Evolutionary conservation across 2,113 vertebrate species (phyloP).

Genomic region (Oncorhynchus kisutch): DNA sequence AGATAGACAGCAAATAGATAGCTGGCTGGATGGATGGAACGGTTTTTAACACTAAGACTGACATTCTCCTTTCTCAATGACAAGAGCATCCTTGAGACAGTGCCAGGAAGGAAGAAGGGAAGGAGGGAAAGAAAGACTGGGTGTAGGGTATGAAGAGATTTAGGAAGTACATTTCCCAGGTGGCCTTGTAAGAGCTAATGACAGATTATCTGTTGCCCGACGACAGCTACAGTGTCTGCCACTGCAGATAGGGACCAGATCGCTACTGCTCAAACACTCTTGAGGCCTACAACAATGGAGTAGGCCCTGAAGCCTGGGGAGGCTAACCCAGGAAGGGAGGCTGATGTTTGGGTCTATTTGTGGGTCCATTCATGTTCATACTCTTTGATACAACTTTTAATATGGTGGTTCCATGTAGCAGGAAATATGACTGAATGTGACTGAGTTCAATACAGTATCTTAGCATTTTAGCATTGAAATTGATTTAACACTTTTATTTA

Average conservation of each 20-base stretch:
- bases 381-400: no score
- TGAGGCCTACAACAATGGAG: neutral
- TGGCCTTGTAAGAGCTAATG: conserved; percentile 34
- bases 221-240: neutral
- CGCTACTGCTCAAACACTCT: neutral
- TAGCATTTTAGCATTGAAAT: no score
- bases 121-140: conserved; percentile 11
- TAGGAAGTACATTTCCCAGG: conserved; percentile 44
- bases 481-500: no score
- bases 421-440: no score
- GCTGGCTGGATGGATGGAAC: neutral
- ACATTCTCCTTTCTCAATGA: neutral
- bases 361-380: neutral
- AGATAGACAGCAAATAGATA: neutral
- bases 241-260: neutral
- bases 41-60: neutral
- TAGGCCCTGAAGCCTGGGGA: neutral
- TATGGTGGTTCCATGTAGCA: no score
- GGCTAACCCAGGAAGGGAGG: neutral
- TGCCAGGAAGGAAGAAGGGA: neutral
- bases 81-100: neutral
- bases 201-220: conserved; percentile 20
- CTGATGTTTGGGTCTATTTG: no score
- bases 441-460: no score
- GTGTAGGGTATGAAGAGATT: neutral